These are phyloP conservation scores for Oscheius sp. DNA, from an alignment of 2,888 invertebrate genomes.

Conservation along the genomic window DNA sequence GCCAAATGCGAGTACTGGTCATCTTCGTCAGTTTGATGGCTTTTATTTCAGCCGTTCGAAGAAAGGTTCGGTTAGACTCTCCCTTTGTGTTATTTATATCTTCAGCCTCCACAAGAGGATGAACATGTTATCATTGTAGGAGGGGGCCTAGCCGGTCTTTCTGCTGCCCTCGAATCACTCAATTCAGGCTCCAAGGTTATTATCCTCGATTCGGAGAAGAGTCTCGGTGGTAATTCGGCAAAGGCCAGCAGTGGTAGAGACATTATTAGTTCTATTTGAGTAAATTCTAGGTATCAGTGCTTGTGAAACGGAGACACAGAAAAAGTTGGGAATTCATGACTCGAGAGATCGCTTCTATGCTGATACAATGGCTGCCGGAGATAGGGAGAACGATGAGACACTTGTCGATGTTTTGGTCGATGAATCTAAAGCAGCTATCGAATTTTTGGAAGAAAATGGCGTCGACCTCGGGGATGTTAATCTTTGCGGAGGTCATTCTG, in stretches of 20 bases:
- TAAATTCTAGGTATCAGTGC: slow-evolving; percentile 64
- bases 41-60: not conserved
- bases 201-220: slow-evolving; percentile 63
- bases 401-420: slow-evolving; percentile 65
- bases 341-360: slow-evolving; percentile 56
- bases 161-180: slow-evolving; percentile 61
- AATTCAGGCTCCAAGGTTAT: slow-evolving; percentile 53
- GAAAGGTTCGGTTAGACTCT: slow-evolving; percentile 14
- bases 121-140: slow-evolving; percentile 68
- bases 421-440: slow-evolving; percentile 40
- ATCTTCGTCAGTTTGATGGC: not conserved
- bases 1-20: not conserved
- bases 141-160: slow-evolving; percentile 64
- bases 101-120: slow-evolving; percentile 32
- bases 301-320: slow-evolving; percentile 62
- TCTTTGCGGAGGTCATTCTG: slow-evolving; percentile 69
- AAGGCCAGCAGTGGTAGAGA: slow-evolving; percentile 65
- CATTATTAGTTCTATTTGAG: not conserved
- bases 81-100: not conserved
- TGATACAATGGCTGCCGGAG: slow-evolving; percentile 69
- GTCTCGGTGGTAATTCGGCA: slow-evolving; percentile 68
- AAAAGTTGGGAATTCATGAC: slow-evolving; percentile 56
- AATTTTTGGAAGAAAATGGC: slow-evolving; percentile 59
- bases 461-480: slow-evolving; percentile 68
- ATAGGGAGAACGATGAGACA: slow-evolving; percentile 63